Base-by-base conservation (phyloP, 2,888 invertebrate genomes). In the Scaptomyza parva region DNA sequence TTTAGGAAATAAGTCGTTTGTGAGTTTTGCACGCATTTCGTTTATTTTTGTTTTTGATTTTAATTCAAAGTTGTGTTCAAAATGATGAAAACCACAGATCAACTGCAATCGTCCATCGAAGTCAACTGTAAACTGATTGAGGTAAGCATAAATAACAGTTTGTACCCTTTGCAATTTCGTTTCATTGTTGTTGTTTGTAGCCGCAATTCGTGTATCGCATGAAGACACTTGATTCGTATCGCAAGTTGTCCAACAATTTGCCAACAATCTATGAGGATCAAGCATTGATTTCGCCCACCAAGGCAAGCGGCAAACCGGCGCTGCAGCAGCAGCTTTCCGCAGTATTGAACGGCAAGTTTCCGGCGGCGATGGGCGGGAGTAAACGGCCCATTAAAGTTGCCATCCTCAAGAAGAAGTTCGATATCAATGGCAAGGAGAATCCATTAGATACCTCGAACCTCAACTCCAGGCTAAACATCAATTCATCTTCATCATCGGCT, bases 251-350 rank as follows among this genome's bases (percentile, higher is more conserved):
- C 14, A 14, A 35, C 7, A 14, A 3, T 8, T 35, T 35, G 35
- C 35, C 35, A 35, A 35, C 14, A 14, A 35, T 35, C 35, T 35
- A 35, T 35, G 35, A 35, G 35, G 12, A 35, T 35, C 14, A 35
- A 14, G 2, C 14, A 2, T n/a, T n/a, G 14, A 4, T 14, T 7
- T 35, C 35, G 7, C 14, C 35, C 1, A 2, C 2, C 1, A 28
- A 28, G 28, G 8, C 6, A 28, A n/a, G n/a, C n/a, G n/a, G n/a
- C n/a, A n/a, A n/a, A n/a, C n/a, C n/a, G n/a, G n/a, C n/a, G n/a
- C n/a, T n/a, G n/a, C n/a, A n/a, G n/a, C n/a, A n/a, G n/a, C n/a
- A n/a, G n/a, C n/a, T n/a, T n/a, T n/a, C n/a, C n/a, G n/a, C n/a
- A n/a, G n/a, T n/a, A n/a, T n/a, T n/a, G n/a, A n/a, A n/a, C n/a